phyloP scores from a whole-genome alignment of 2,888 invertebrate species.

The Ophioninae sp. region DNA sequence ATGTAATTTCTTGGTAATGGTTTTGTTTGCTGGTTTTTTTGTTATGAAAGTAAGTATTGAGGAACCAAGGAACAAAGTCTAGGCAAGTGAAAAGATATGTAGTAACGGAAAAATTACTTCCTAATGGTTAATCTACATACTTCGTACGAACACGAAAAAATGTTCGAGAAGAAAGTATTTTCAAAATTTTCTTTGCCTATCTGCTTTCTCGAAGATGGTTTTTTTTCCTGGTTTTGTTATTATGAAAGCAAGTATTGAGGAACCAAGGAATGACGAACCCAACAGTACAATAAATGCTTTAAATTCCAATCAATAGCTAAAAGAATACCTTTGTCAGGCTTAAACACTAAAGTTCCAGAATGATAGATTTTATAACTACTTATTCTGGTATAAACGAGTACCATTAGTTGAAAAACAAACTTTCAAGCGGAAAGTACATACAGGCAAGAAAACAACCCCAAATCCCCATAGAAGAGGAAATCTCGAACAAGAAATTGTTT shows the following conservation, averaged over 20 bases:
- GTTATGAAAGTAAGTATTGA: not conserved
- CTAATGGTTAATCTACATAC: not conserved
- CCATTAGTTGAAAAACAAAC: not conserved
- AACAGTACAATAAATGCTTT: not conserved
- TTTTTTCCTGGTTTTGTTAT: not conserved
- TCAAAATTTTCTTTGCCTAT: not conserved
- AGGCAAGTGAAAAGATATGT: too few relatives aligned
- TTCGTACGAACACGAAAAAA: not conserved
- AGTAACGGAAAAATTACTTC: not conserved
- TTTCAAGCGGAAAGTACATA: not conserved
- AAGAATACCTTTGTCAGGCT: not conserved
- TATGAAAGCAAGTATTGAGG: not conserved
- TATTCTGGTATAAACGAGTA: not conserved
- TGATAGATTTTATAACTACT: not conserved
- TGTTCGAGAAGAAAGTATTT: not conserved
- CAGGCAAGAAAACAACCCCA: not conserved
- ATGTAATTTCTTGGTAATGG: not conserved
- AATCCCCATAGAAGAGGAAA: not conserved
- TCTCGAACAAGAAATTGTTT: not conserved
- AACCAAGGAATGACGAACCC: not conserved
- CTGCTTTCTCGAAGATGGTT: not conserved
- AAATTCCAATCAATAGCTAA: not conserved
- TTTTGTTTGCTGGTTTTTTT: not conserved
- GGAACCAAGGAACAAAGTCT: not conserved
- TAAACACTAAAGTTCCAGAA: not conserved